Evolutionary conservation across 2,113 vertebrate species (phyloP).

Genomic region (Eclectus roratus): DNA sequence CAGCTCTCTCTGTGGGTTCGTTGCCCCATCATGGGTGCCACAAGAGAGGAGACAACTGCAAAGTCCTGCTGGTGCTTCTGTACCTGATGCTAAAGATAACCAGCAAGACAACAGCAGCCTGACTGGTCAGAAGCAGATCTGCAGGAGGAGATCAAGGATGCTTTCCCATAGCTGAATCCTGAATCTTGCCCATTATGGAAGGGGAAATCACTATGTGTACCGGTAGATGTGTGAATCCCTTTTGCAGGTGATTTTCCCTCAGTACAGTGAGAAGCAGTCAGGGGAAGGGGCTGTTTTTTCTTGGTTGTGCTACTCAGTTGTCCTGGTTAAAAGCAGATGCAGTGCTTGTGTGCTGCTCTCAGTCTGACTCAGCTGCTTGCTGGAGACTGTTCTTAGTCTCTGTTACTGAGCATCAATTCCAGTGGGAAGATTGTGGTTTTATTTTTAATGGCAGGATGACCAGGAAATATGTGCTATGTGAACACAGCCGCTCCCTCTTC

Average conservation of each 20-base stretch:
- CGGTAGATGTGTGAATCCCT: not conserved
- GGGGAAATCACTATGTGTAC: not conserved
- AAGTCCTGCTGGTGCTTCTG: not conserved
- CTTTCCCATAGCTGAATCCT: not conserved
- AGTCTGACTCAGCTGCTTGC: not conserved
- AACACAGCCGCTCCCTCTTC: conserved; percentile 24
- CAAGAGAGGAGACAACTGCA: not conserved
- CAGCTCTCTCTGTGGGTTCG: fast-evolving
- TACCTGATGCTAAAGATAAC: not conserved
- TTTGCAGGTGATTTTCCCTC: not conserved
- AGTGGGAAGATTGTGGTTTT: not conserved
- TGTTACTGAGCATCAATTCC: not conserved
- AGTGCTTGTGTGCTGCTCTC: not conserved
- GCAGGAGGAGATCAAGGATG: not conserved
- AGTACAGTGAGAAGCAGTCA: not conserved
- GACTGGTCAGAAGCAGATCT: not conserved
- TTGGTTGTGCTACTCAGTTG: not conserved
- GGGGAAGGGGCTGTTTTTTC: not conserved
- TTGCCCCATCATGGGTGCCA: not conserved
- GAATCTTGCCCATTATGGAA: not conserved
- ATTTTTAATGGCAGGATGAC: not conserved
- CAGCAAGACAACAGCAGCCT: not conserved
- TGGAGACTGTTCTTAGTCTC: not conserved
- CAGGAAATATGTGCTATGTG: conserved; percentile 37
- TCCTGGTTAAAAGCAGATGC: not conserved